These are phyloP conservation scores for Nomada hirtipes DNA, from an alignment of 2,888 invertebrate species.

Conservation along the genomic window DNA sequence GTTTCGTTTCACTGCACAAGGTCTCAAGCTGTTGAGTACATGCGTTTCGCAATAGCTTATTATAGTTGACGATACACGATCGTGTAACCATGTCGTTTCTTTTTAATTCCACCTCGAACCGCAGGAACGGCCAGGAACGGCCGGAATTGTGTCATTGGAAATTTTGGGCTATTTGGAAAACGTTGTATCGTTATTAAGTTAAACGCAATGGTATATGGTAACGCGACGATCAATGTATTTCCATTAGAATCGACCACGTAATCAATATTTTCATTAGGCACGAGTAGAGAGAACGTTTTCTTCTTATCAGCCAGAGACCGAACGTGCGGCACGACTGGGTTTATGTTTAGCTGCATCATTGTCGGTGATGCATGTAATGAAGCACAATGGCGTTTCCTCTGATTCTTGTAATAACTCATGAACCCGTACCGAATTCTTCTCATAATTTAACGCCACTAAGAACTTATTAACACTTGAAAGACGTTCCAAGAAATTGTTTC, in stretches of 20 bases:
- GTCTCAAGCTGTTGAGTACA: not conserved
- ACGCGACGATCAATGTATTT: too few species aligned
- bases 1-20: conserved; percentile 16
- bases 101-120: not conserved
- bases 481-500: too few species aligned
- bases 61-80: not conserved
- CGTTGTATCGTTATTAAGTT: too few species aligned
- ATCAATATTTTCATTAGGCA: not conserved
- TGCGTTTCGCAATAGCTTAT: conserved; percentile 14
- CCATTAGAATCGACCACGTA: not conserved
- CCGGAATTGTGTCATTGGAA: not conserved
- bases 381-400: not conserved
- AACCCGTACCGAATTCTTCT: not conserved
- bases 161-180: not conserved
- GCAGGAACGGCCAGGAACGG: too few species aligned
- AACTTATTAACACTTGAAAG: too few species aligned
- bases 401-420: not conserved
- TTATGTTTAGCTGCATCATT: conserved; percentile 18
- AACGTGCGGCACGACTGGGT: not conserved
- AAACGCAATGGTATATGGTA: too few species aligned
- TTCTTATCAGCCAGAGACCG: not conserved
- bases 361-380: not conserved
- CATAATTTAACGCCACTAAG: not conserved
- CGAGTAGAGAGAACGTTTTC: not conserved
- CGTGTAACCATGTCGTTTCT: not conserved